phyloP scores from a whole-genome alignment of 2,797 vertebrate genomes.

The Megaceryle alcyon region DNA sequence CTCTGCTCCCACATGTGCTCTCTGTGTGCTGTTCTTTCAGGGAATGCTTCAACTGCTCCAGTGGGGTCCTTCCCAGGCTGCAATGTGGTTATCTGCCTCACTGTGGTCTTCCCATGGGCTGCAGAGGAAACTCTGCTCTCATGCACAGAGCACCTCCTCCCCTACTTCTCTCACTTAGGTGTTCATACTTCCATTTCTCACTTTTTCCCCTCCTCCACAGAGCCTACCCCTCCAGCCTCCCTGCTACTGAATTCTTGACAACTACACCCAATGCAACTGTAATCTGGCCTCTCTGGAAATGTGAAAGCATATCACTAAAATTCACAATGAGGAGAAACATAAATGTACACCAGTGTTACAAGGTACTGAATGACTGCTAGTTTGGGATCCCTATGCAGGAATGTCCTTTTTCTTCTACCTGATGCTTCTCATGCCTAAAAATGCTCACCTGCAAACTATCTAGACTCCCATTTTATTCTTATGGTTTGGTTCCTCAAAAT shows the following conservation, averaged over 20 bases:
- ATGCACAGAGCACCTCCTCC: not conserved
- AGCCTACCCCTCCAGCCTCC: not conserved
- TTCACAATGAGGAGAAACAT: not conserved
- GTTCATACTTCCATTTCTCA: not conserved
- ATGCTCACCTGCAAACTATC: not conserved
- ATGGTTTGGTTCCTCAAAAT: not conserved
- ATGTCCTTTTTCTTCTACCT: not conserved
- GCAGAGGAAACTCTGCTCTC: not conserved
- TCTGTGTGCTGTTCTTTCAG: not conserved
- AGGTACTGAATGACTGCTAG: not conserved
- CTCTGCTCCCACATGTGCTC: rapidly evolving
- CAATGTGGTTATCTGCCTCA: not conserved
- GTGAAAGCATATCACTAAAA: not conserved
- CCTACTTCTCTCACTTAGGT: not conserved
- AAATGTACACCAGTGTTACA: not conserved
- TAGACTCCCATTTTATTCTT: not conserved
- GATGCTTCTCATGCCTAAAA: rapidly evolving
- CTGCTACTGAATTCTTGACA: not conserved
- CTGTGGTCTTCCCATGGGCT: not conserved
- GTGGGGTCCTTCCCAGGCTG: not conserved
- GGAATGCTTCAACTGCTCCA: not conserved
- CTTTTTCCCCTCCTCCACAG: not conserved
- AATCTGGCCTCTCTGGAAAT: not conserved
- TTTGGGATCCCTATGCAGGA: not conserved
- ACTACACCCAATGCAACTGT: not conserved